Evolutionary conservation across 1,140 invertebrate species (phyloP).

Genomic region (Sesamia nonagrioides): DNA sequence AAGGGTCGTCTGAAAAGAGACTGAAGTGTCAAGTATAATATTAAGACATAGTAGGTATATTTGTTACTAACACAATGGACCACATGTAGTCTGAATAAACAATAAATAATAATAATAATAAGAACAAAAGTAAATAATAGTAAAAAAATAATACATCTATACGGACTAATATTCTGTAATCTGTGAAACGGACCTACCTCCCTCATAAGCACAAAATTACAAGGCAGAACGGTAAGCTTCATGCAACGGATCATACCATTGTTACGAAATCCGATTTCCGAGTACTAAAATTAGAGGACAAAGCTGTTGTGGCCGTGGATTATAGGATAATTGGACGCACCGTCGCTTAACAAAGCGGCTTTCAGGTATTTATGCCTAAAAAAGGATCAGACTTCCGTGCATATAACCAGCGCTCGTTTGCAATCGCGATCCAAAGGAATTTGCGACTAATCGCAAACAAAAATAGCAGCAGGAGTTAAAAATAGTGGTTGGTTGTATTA

Average conservation of each 20-base stretch:
- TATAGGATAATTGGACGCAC: constrained; percentile 61
- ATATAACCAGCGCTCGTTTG: constrained; percentile 51
- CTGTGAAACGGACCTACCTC: no score
- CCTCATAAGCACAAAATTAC: not conserved
- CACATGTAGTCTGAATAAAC: no score
- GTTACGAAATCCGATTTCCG: constrained; percentile 55
- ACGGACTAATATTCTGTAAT: no score
- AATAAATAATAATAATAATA: no score
- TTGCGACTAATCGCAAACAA: constrained; percentile 29
- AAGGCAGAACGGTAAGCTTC: not conserved
- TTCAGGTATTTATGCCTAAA: constrained; percentile 53
- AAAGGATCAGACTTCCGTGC: constrained; percentile 50
- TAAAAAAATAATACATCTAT: no score
- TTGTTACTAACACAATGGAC: no score
- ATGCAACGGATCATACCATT: constrained; percentile 44
- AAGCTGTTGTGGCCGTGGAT: constrained; percentile 65
- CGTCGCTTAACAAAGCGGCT: constrained; percentile 58
- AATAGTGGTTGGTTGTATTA: constrained; percentile 9
- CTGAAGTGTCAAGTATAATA: no score
- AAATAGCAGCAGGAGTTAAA: not conserved
- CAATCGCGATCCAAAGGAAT: constrained; percentile 43
- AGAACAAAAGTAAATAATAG: no score
- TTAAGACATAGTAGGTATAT: no score
- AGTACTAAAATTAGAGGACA: constrained; percentile 57
- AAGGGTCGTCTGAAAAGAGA: no score